Base-by-base conservation (phyloP, 1,140 invertebrate genomes). In the Acromyrmex charruanus region DNA sequence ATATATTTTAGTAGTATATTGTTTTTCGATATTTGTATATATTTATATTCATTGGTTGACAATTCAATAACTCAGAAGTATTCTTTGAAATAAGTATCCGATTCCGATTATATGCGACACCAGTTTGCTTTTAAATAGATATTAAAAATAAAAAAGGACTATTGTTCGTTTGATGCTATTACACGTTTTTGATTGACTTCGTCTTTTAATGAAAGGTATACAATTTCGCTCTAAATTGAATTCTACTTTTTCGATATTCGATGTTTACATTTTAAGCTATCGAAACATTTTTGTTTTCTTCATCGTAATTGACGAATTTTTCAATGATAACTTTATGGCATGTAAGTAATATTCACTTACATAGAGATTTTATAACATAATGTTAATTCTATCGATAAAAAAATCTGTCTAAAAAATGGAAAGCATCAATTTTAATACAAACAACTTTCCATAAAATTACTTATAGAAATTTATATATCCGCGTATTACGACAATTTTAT, bases 281-380 rank as follows among this genome's bases (percentile, higher is more conserved):
- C 2, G 6, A 25, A 59, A 44, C 3, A 18, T 77, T 58, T 28
- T 55, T 39, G 2, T 31, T 77, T 39, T n/a, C 16, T 59, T 21
- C 1, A 12, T 58, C 12, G 31, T 5, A 16, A 25, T 59, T 31
- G n/a, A 1, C 6, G 21, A 77, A 44, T 59, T 63, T 3, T 63
- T 5, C 3, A 25, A 63, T 35, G 0, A 68, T 44, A 39, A 44
- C 12, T 39, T 59, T 75, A 31, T 35, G 28, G 28, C 12, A 61
- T 61, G 3, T 77, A 61, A 59, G 25, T 31, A 4, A 28, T 61
- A 77, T 77, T 77, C 1, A 39, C 14, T 77, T 61, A 77, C 7
- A 2, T 18, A 21, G 5, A 49, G 9, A 21, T n/a, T 61, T 61
- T 25, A 71, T 58, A 58, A 58, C 10, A 3, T 58, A 58, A 69